A percentile compares a stretch with the other conserved stretches of the same genome.
phyloP scores from a whole-genome alignment of 2,797 vertebrate genomes.

The Oreortyx pictus region DNA sequence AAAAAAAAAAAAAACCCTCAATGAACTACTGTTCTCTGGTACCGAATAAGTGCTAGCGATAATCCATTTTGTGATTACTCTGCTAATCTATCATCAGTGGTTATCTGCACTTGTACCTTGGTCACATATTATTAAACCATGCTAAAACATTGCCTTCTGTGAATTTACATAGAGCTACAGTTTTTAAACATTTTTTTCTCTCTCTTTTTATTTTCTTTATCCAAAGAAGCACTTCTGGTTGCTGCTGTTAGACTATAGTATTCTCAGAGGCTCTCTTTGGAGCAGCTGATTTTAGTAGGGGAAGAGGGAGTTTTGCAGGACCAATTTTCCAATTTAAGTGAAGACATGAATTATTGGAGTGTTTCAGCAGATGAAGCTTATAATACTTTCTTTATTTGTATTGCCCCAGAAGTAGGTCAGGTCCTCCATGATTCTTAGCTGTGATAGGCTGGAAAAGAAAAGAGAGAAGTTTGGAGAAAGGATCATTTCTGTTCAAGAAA shows the following conservation, averaged over 20 bases:
- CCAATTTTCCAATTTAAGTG: not conserved
- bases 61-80: not conserved
- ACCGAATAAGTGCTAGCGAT: conserved; percentile 21
- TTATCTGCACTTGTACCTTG: conserved; percentile 13
- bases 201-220: not conserved
- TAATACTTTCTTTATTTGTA: not conserved
- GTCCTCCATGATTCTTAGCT: not conserved
- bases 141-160: not conserved
- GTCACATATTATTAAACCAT: conserved; percentile 16
- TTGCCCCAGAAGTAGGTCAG: not conserved
- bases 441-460: not conserved
- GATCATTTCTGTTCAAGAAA: rapidly evolving
- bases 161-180: not conserved
- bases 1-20: too few species aligned
- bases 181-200: not conserved
- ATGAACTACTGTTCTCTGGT: not conserved
- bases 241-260: not conserved
- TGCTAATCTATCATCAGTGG: not conserved
- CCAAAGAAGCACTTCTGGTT: not conserved
- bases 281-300: not conserved
- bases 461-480: not conserved
- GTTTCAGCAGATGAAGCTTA: not conserved
- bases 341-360: not conserved
- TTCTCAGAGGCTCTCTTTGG: not conserved
- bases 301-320: not conserved